Base-by-base conservation (phyloP, 1,140 invertebrate species). In the Brachionus rotundiformis region DNA sequence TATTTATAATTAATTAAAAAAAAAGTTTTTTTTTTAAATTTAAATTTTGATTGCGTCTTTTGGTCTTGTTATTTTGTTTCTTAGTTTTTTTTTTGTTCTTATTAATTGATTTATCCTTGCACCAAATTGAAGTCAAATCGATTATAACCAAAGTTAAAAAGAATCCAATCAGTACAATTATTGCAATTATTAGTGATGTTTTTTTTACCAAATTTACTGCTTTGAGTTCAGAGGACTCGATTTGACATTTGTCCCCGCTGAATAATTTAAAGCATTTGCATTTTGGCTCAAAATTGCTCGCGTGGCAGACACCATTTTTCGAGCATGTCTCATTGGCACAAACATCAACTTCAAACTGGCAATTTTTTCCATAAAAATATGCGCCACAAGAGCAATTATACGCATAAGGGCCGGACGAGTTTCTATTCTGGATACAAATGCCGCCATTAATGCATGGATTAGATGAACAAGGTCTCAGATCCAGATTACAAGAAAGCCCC, bases 251-350 rank as follows among this genome's bases (percentile, higher is more conserved):
- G 1, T 76, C 36, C 1, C 73, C 73, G 1, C 5, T 10, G 31
- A 16, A 76, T 25, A 76, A 2, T 2, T 3, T 16, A 31, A 47
- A 76, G 19, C 36, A 76, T 13, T 31, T 44, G 39, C 73, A 76
- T 47, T 47, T 76, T 7, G 36, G 39, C n/a, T 44, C 1, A 31
- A 16, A 16, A 19, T 76, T 16, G 16, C 6, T 0, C 13, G 23
- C 31, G 7, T 10, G 6, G n/a, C 36, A 76, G 23, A 1, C 5
- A 27, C 73, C 73, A 76, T 76, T 44, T 11, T 44, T 47, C 23
- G 73, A 76, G n/a, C 73, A 76, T 44, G 10, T 44, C n/a, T 49
- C 47, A n/a, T 54, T 54, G 25, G 8, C n/a, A 23, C 73, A 76
- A 1, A 31, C 36, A 25, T 76, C 36, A 6, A 44, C 41, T 54